A percentile compares a stretch with the other conserved stretches of the same genome.
These are phyloP conservation scores for Hystrix cristata DNA, from an alignment of 2,113 vertebrate genomes.

Conservation along the genomic window DNA sequence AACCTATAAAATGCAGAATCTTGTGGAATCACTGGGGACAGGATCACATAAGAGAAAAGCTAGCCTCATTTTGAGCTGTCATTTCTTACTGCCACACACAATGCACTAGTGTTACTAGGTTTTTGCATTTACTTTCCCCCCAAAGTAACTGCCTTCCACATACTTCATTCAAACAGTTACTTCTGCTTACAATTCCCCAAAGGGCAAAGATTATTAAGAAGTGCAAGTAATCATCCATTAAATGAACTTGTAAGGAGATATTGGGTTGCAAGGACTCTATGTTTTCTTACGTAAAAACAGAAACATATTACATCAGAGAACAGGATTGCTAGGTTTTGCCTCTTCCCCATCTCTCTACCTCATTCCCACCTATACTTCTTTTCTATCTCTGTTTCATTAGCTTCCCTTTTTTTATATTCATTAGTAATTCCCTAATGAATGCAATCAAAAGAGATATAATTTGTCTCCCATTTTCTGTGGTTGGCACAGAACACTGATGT, in stretches of 20 bases:
- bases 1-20: conserved; percentile 84
- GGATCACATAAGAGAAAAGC: conserved; percentile 80
- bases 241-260: conserved; percentile 6
- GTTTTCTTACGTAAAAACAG: conserved; percentile 44
- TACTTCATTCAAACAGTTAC: conserved; percentile 45
- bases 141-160: conserved; percentile 70
- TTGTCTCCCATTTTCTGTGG: background rate
- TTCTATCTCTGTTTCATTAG: conserved; percentile 2
- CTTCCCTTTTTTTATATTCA: background rate
- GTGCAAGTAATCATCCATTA: background rate
- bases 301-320: conserved; percentile 25
- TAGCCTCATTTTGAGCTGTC: conserved; percentile 75
- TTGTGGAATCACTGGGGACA: conserved; percentile 78
- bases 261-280: conserved; percentile 23
- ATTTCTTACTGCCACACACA: conserved; percentile 76
- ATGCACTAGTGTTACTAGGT: conserved; percentile 78
- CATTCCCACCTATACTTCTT: background rate
- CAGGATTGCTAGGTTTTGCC: background rate
- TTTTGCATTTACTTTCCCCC: conserved; percentile 64
- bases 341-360: conserved; percentile 27
- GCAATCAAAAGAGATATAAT: background rate
- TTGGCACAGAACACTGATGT: background rate
- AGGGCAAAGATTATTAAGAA: conserved; percentile 55
- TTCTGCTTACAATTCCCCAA: conserved; percentile 1
- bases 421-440: conserved; percentile 16